Evolutionary conservation across 2,797 vertebrate genomes (phyloP).

Genomic region (Mallotus villosus): DNA sequence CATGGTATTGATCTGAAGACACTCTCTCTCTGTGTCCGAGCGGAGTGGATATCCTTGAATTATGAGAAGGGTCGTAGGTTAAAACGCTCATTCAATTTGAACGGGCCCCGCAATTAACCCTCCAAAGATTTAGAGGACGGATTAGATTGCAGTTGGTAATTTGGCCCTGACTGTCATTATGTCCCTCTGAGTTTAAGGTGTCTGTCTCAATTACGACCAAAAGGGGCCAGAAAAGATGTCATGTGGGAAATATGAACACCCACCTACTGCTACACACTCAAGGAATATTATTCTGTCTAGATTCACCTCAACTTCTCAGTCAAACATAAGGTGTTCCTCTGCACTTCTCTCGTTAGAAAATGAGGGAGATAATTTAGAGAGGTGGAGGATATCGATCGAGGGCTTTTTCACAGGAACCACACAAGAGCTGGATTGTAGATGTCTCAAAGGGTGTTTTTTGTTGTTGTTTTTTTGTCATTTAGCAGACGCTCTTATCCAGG

Average conservation of each 20-base stretch:
- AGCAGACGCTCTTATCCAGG: too few species aligned
- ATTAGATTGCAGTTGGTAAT: conserved; percentile 4
- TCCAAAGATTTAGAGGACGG: background rate
- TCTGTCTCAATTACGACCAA: background rate
- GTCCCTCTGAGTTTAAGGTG: background rate
- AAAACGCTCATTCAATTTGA: conserved; percentile 13
- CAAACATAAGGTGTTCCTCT: background rate
- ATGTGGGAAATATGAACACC: background rate
- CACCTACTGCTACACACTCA: background rate
- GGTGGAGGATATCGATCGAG: background rate
- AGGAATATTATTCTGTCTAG: background rate
- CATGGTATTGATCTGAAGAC: background rate
- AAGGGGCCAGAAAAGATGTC: background rate
- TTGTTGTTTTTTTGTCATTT: too few species aligned
- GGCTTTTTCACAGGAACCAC: background rate
- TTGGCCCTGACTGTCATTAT: conserved; percentile 4
- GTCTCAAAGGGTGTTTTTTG: conserved; percentile 37
- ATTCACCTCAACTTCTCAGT: background rate
- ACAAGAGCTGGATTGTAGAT: conserved; percentile 19
- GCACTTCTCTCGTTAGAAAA: background rate
- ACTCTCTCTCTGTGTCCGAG: background rate
- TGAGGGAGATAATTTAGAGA: background rate
- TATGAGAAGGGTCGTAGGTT: conserved; percentile 1
- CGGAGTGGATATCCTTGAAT: conserved; percentile 1
- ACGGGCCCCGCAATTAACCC: background rate